Percentiles rank a stretch among this genome's conserved stretches.
Conservation (phyloP, 1,140 invertebrate genomes). For the Heliconius melpomene region DNA sequence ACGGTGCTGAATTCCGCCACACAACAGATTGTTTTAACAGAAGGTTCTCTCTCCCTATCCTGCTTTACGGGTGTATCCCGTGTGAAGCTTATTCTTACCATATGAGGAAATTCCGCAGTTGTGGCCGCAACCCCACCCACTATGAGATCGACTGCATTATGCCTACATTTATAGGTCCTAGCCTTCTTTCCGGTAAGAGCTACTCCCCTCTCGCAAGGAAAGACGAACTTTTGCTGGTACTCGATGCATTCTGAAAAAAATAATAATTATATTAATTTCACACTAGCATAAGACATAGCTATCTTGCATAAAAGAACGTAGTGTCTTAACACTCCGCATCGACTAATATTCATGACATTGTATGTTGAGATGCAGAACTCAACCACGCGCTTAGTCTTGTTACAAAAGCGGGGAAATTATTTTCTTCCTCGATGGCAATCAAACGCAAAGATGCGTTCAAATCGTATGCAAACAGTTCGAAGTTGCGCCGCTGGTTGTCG, state of each 20-base stretch:
- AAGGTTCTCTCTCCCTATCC: too few relatives aligned
- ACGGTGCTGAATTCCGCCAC: too few relatives aligned
- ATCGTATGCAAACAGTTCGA: too few relatives aligned
- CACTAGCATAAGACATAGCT: neutral
- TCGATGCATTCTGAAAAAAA: conserved; percentile 30
- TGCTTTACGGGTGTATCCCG: too few relatives aligned
- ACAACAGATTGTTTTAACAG: too few relatives aligned
- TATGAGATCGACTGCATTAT: conserved; percentile 31
- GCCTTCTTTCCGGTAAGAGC: neutral
- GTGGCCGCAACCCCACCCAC: conserved; percentile 47
- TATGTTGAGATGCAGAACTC: too few relatives aligned
- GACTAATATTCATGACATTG: too few relatives aligned
- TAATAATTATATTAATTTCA: neutral
- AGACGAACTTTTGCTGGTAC: conserved; percentile 18
- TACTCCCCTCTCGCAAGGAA: conserved; percentile 15
- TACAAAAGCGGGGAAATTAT: too few relatives aligned
- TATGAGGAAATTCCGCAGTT: conserved; percentile 49
- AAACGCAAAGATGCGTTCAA: too few relatives aligned
- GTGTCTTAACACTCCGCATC: neutral
- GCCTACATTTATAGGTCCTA: conserved; percentile 11
- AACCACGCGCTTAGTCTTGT: too few relatives aligned
- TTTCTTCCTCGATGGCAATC: too few relatives aligned
- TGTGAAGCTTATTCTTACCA: conserved; percentile 35
- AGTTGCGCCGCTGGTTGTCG: too few relatives aligned
- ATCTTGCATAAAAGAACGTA: neutral